phyloP scores from a whole-genome alignment of 1,140 invertebrate genomes.

The Copidosoma floridanum region DNA sequence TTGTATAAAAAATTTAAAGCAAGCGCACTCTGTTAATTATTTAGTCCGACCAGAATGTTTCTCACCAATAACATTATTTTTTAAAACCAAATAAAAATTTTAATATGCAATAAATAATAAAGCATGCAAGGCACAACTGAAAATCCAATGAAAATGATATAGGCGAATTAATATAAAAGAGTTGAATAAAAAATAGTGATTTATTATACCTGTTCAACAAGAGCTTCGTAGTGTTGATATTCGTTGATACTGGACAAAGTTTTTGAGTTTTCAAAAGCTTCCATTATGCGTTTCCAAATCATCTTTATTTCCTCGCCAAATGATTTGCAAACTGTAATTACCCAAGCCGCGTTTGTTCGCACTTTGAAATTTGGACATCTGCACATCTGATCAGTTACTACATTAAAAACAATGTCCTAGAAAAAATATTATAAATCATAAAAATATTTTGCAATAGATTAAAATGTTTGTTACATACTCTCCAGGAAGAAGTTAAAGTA shows the following conservation, averaged over 20 bases:
- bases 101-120: no score
- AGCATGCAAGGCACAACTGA: slow-evolving; percentile 53
- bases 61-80: no score
- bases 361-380: slow-evolving; percentile 67
- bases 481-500: slow-evolving; percentile 47
- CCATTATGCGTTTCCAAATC: slow-evolving; percentile 70
- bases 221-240: slow-evolving; percentile 76
- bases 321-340: slow-evolving; percentile 62
- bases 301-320: slow-evolving; percentile 63
- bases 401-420: slow-evolving; percentile 57
- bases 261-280: slow-evolving; percentile 71
- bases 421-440: slow-evolving; percentile 31
- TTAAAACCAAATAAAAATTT: no score
- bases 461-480: slow-evolving; percentile 35
- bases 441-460: neutral
- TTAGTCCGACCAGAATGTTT: no score
- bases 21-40: no score
- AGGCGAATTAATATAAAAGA: no score
- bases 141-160: no score
- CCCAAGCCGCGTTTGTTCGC: slow-evolving; percentile 79
- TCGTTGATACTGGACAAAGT: slow-evolving; percentile 76
- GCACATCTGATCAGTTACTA: slow-evolving; percentile 57
- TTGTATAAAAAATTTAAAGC: no score
- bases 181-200: no score
- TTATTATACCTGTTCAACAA: slow-evolving; percentile 68